Evolutionary conservation across 2,888 invertebrate species (phyloP), one percentile per base, ranked within the genome.

Genomic region (Caenorhabditis becei): DNA sequence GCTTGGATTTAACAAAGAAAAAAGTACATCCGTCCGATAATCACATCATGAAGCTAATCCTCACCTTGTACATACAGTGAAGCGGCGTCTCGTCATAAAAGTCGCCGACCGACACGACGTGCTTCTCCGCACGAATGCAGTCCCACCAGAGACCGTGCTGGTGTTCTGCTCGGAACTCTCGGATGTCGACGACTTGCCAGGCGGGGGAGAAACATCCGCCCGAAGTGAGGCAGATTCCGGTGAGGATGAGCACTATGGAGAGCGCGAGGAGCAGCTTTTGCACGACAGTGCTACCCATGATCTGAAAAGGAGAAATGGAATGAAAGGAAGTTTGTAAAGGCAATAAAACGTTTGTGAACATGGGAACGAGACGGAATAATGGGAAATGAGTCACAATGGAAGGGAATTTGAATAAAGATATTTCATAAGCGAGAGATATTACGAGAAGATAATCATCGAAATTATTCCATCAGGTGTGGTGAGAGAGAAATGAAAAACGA

Each of bases 141-240:
- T 90, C 90, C 90, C 90, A 90, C 90, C 90, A 90, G 28, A 90
- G 84, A 26, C 90, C 90, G 77, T 90, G 90, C 86, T 89, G 90
- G 77, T 90, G 90, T 71, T 90, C 89, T 16, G 90, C 90, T 18
- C 88, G 83, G 69, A 90, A 90, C 77, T 90, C 90, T 23, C 90
- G 78, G 70, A 90, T 90, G 80, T 89, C 90, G 32, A 90, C 90
- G 11, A 90, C 88, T 75, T 90, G 90, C 90, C 90, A 90, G 8
- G 88, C 88, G 14, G 89, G 89, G 8, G 87, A 87, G 72, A 87
- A 87, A 20, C 77, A 80, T 37, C 87, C 87, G n/a, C 83, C 88
- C 24, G 85, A 77, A 5, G 90, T 90, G 26, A 90, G 77, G 37
- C 83, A 86, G 24, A 90, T 77, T 47, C 90, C 90, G 53, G 80